Base-by-base conservation (phyloP, 2,797 vertebrate species). In the Triplophysa yarkandensis region DNA sequence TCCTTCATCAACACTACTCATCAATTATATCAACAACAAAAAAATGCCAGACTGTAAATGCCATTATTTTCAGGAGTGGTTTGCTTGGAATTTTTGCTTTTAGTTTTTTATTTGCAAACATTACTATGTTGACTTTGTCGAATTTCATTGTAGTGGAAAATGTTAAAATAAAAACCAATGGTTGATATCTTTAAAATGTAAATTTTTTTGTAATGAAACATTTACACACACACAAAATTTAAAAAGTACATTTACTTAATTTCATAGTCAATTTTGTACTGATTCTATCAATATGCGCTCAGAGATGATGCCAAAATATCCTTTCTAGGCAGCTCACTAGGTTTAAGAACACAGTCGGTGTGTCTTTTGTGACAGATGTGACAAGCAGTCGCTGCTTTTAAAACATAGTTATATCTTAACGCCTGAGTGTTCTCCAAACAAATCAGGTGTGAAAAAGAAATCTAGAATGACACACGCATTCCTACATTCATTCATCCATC, bases 11-110 rank as follows among this genome's bases (percentile, higher is more conserved):
- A 34, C 8, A 0, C 23, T 39, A 71, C 10, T 36, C 23, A 10
- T 27, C n/a, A 62, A 62, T 71, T 39, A 71, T 43, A 46, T 70
- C 7, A 69, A 57, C 57, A 43, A 43, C 30, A 69, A 48, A 71
- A 71, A 36, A 61, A 48, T 39, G 46, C 54, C 68, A 57, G 68
- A 69, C 54, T 48, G 17, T 13, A 10, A 70, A 70, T 62, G 43
- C 9, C 43, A 71, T 17, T 14, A 17, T 61, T 61, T 43, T 36
- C 43, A 61, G 21, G 14, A 0, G 2, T 17, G 36, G 19, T 25
- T 30, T 34, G 41, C 19, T 9, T 34, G 14, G n/a, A 16, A 25
- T 60, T 30, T 16, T 8, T 11, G 36, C 8, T 39, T 11, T 2
- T 9, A 7, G 36, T 39, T 39, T 39, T 9, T 39, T 11, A 39